These are phyloP conservation scores for Hypsibius dujardini DNA, from an alignment of 1,140 invertebrate species.

Conservation along the genomic window DNA sequence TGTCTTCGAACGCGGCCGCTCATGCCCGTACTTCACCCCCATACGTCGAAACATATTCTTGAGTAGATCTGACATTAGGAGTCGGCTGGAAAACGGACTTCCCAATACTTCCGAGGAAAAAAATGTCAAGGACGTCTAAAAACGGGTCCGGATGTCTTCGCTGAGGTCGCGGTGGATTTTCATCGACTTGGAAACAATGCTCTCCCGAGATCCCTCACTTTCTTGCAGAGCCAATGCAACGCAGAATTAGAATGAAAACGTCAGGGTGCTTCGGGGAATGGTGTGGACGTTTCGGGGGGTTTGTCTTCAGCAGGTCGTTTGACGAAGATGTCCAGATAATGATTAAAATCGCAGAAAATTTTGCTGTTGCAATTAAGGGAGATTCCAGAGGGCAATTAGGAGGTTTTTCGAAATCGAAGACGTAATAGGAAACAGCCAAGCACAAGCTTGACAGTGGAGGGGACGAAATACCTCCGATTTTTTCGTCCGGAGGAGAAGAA, in stretches of 20 bases:
- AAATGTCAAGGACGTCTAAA: neutral
- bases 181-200: no score
- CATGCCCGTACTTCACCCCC: neutral
- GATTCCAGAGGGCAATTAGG: no score
- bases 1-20: neutral
- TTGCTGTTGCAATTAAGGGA: no score
- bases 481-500: no score
- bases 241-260: neutral
- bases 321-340: no score
- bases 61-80: neutral
- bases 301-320: neutral
- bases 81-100: neutral
- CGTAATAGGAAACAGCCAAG: no score
- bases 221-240: neutral
- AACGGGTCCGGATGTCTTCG: neutral
- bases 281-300: neutral
- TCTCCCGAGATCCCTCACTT: neutral
- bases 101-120: neutral
- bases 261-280: neutral
- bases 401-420: no score
- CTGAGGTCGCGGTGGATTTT: no score
- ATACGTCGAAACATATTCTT: neutral
- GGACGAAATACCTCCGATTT: no score
- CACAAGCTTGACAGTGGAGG: no score
- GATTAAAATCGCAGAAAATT: no score